A percentile compares a stretch with the other conserved stretches of the same genome.
Conservation (phyloP, 1,140 invertebrate species). For the Bombus confusus region DNA sequence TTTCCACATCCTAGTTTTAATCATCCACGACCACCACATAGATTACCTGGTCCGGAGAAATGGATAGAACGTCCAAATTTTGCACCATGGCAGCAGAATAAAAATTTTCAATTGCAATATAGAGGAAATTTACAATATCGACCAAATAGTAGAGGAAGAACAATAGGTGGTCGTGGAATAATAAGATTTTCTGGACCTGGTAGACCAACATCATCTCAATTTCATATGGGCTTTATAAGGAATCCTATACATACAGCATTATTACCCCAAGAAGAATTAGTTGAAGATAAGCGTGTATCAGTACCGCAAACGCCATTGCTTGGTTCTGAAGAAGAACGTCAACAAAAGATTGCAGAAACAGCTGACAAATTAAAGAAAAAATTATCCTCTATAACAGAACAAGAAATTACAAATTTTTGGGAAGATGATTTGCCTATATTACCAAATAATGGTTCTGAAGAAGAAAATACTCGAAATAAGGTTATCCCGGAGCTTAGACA, state of each 20-base stretch:
- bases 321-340: conserved; percentile 79
- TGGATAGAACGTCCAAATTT: conserved; percentile 39
- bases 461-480: conserved; percentile 25
- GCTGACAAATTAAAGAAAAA: conserved; percentile 78
- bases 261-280: neutral
- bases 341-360: conserved; percentile 76
- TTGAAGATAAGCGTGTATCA: neutral
- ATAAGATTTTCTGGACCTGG: conserved; percentile 37
- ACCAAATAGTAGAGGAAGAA: conserved; percentile 20
- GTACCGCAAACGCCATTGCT: conserved; percentile 61
- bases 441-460: conserved; percentile 13
- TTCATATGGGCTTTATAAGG: conserved; percentile 2
- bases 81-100: conserved; percentile 46
- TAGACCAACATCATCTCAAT: conserved; percentile 10
- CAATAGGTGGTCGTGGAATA: neutral
- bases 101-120: conserved; percentile 23
- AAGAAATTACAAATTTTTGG: conserved; percentile 71
- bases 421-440: conserved; percentile 64
- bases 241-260: neutral
- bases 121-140: conserved; percentile 41
- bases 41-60: conserved; percentile 36
- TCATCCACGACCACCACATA: conserved; percentile 23
- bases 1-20: conserved; percentile 55
- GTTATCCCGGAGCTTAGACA: conserved; percentile 69
- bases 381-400: conserved; percentile 68